Evolutionary conservation across 2,113 vertebrate species (phyloP), one percentile per base, ranked within the genome.

Genomic region (Lepisosteus oculatus): DNA sequence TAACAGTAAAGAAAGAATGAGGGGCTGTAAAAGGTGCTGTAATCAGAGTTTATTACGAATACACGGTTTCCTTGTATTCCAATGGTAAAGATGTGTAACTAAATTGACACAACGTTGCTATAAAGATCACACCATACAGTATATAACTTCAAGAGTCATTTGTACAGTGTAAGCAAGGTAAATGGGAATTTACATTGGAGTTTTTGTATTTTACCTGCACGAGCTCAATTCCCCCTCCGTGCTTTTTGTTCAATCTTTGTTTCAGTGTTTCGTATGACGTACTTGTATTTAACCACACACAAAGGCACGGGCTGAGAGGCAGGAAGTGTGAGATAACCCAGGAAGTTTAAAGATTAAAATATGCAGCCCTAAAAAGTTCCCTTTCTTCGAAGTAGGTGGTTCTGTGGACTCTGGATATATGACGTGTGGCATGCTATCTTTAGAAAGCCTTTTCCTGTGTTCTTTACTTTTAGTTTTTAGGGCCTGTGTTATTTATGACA

Each of bases 311-410:
- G 42, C 54, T 66, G 61, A 64, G 62, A 42, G 79, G 56, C 80
- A 84, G 83, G 80, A 84, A 74, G 80, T 74, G 62, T 61, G 73
- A 61, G 68, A 73, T 63, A 61, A 71, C 61, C 68, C 63, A 74
- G 68, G 61, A 73, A 69, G 74, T 73, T 67, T 13, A 64, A 56
- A 71, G 47, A 65, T 55, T 67, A 75, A 65, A 6, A 75, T 59
- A 59, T 59, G 11, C 69, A 70, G 61, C 44, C 3, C 29, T 59
- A 14, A 77, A 76, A 78, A 80, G 71, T 72, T 72, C 76, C 63
- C 69, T 63, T n/a, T 67, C n/a, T 70, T 66, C 67, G 6, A 13
- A 55, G 57, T 59, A 59, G 74, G 78, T 70, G 76, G 11, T 59
- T 78, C 66, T 65, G 59, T 2, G 61, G 47, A 61, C 41, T 51